Evolutionary conservation across 2,888 invertebrate genomes (phyloP), one percentile per base, ranked within the genome.

Genomic region (Cosmia trapezina): DNA sequence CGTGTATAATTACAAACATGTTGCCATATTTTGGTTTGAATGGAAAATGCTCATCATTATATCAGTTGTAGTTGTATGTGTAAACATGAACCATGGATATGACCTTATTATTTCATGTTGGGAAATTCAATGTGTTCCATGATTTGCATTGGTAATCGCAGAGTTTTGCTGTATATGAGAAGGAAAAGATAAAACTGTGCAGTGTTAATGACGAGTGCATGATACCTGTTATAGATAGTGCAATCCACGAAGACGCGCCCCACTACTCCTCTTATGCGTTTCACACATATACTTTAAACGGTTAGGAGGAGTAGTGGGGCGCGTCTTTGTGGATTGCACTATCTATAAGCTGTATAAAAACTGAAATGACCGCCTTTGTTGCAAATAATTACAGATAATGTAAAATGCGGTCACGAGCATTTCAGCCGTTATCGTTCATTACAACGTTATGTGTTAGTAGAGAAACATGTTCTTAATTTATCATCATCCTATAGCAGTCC

Each of bases 401-500:
- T 63, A 53, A 60, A 33, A 17, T 51, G 54, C 41, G 41, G 67
- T 79, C 70, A 68, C 63, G 75, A 80, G 64, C 65, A 70, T 70
- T 65, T 43, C n/a, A 62, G 41, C 49, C 68, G 65, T 78, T 83
- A 80, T 82, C 78, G 83, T 80, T 53, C 54, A 14, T 66, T 59
- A 62, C 57, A 53, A 67, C 69, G n/a, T 69, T 73, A 83, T 78
- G 22, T 62, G 49, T 78, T 75, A 33, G 61, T 75, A 49, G 0
- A 63, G 37, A 73, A 78, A 65, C 56, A 54, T 61, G 14, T 65
- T 73, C 67, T 78, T 57, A 80, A 28, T 73, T 28, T 3, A 28
- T 28, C 28, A 28, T 28, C 28, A 28, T 1, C 28, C 28, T 28
- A 28, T 28, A 28, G 28, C 28, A 28, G 28, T 28, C 28, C 28